Percentiles rank a stretch among this genome's conserved stretches.
Conservation (phyloP, 2,113 vertebrate genomes). For the Oriolus oriolus region DNA sequence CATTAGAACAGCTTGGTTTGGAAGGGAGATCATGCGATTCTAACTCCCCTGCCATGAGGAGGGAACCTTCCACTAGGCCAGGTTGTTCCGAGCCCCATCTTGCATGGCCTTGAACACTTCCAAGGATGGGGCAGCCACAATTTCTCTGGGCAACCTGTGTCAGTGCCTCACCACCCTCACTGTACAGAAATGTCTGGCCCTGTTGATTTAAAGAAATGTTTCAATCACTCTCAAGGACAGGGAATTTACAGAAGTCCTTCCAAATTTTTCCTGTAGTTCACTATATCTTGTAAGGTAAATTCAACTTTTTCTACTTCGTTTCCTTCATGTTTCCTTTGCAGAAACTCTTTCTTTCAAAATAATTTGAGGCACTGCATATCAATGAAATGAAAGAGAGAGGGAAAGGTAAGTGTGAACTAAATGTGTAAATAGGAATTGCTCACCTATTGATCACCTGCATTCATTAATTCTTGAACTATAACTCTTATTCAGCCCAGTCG, state of each 20-base stretch:
- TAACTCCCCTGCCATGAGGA: background rate
- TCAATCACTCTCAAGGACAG: background rate
- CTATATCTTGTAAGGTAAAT: background rate
- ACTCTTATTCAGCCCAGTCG: background rate
- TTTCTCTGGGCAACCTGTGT: background rate
- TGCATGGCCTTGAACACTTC: background rate
- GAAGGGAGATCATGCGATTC: background rate
- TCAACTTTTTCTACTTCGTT: background rate
- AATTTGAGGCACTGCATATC: background rate
- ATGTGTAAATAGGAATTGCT: background rate
- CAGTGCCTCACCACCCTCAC: background rate
- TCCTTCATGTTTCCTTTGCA: background rate
- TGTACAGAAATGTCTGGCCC: background rate
- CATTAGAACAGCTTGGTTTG: background rate
- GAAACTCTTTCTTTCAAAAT: background rate
- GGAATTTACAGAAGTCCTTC: background rate
- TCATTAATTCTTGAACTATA: background rate
- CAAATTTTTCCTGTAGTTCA: background rate
- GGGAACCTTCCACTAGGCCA: background rate
- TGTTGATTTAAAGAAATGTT: background rate
- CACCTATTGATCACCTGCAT: background rate
- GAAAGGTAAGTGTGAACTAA: background rate
- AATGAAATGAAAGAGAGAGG: background rate
- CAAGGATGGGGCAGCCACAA: background rate
- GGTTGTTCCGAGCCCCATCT: background rate